Evolutionary conservation across 1,140 invertebrate species (phyloP).

Genomic region (Batillaria attramentaria): DNA sequence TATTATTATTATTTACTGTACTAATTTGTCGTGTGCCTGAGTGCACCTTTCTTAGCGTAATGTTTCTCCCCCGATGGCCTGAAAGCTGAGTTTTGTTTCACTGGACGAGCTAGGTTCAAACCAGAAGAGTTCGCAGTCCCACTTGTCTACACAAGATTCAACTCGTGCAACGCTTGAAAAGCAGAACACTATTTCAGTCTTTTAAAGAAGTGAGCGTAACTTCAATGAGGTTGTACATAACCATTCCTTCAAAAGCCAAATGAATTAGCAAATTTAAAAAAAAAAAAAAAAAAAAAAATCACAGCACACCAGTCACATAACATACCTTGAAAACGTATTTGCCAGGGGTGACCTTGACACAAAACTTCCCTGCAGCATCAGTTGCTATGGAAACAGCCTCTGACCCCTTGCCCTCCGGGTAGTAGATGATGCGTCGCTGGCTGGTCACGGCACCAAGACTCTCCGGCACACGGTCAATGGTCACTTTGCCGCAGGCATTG

Average conservation of each 20-base stretch:
- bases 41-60: no score
- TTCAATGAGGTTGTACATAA: no score
- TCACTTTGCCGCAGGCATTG: constrained; percentile 81
- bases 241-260: background rate
- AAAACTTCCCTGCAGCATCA: constrained; percentile 67
- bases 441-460: constrained; percentile 46
- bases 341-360: constrained; percentile 67
- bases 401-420: constrained; percentile 49
- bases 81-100: no score
- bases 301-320: constrained; percentile 73
- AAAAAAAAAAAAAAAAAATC: constrained; percentile 20
- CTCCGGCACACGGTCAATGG: constrained; percentile 58
- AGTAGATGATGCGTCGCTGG: constrained; percentile 57
- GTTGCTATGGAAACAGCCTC: constrained; percentile 55
- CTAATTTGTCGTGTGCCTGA: no score
- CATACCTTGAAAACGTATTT: constrained; percentile 67
- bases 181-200: no score
- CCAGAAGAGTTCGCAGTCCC: no score
- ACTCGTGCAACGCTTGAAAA: no score
- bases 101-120: no score
- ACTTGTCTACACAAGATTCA: no score
- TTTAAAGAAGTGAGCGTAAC: no score
- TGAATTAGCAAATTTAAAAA: background rate
- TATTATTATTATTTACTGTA: no score
- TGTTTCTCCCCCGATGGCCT: no score